Base-by-base conservation (phyloP, 2,797 vertebrate genomes). In the Apogon hyalosoma region DNA sequence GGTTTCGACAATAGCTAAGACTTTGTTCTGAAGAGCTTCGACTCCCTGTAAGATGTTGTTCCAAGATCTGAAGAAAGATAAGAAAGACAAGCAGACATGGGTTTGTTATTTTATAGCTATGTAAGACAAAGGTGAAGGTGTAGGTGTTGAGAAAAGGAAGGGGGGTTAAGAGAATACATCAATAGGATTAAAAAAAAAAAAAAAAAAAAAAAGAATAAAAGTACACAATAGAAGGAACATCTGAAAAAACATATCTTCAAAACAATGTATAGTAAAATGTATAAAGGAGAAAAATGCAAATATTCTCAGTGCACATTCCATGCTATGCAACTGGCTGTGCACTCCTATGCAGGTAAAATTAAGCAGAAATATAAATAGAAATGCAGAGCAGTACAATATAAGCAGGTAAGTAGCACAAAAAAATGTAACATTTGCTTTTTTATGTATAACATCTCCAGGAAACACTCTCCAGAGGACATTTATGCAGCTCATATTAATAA, bases 51-150 rank as follows among this genome's bases (percentile, higher is more conserved):
- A 12, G 68, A 18, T 57, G 59, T 40, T 59, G 43, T 40, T 69
- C 16, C 45, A 13, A 74, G 58, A 73, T 81, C 87, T 87, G 61
- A 43, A 51, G 48, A 61, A 13, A 63, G 72, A 83, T 41, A 52
- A 38, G 14, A 48, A 45, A 42, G 54, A 76, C 47, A 71, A 50
- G 4, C 19, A 60, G 8, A 13, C 6, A 38, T 63, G 15, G 6
- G 49, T 31, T 12, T 61, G 51, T 56, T 54, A 50, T 24, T 45
- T n/a, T 56, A 24, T 31, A 3, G 24, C 42, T 48, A 33, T 2
- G 6, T 24, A 42, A 63, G 45, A 80, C 47, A 64, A 59, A 56
- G 21, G 1, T 28, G 24, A 28, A 52, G 12, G 15, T 0, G 1
- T 48, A 4, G 16, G 56, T 41, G 33, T 21, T 47, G 16, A 64